Conservation (phyloP, 2,113 vertebrate genomes). For the Atlantisia rogersi region DNA sequence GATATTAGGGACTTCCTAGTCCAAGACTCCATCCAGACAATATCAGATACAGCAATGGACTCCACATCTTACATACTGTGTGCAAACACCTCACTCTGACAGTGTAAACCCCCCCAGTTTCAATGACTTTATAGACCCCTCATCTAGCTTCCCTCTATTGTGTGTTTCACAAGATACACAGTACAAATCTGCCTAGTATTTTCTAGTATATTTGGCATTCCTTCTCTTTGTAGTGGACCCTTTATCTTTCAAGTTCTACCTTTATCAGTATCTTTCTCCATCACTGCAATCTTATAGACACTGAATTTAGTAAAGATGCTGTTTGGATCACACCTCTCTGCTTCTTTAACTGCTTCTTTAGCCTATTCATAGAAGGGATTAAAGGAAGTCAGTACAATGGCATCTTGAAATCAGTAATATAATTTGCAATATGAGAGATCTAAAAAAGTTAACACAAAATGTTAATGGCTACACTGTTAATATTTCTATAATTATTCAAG, state of each 20-base stretch:
- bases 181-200: not conserved
- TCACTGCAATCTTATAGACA: constrained; percentile 86
- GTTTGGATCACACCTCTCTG: constrained; percentile 82
- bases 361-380: constrained; percentile 78
- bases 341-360: constrained; percentile 85
- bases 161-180: not conserved
- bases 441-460: not conserved
- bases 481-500: not conserved
- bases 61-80: not conserved
- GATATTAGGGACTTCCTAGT: not conserved
- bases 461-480: not conserved
- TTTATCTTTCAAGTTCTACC: constrained; percentile 68
- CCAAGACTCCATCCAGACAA: not conserved
- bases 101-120: not conserved
- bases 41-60: not conserved
- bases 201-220: not conserved
- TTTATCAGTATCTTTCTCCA: constrained; percentile 79
- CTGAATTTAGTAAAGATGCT: constrained; percentile 90
- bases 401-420: not conserved
- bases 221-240: not conserved
- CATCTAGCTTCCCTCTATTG: not conserved
- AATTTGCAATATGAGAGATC: not conserved
- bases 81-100: not conserved
- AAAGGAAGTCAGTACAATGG: not conserved
- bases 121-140: not conserved